Base-by-base conservation (phyloP, 1,140 invertebrate species). In the Andricus grossulariae region DNA sequence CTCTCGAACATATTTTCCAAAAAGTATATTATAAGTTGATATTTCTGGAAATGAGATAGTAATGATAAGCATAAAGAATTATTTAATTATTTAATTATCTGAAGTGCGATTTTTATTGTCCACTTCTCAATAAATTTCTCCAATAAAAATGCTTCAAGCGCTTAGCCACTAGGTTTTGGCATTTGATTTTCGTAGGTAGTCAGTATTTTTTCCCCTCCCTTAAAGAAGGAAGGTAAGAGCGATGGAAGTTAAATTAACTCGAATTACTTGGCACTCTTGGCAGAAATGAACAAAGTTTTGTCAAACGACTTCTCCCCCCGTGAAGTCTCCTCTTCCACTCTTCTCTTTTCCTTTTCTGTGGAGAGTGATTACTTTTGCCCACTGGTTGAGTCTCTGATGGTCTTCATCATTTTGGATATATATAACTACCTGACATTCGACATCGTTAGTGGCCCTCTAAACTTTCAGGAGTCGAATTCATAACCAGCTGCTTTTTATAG, bases 241-340 rank as follows among this genome's bases (percentile, higher is more conserved):
- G 79, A 79, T 75, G 55, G 74, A 81, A 85, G 82, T 85, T 86
- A 85, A 85, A 86, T 85, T 82, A 85, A 86, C 76, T 75, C 80
- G 83, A 78, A 85, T 86, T 82, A 82, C 77, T 74, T 51, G 72
- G 73, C 72, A 74, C 80, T 81, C 77, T 72, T 51, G 72, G 71
- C 72, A 72, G 79, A 79, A 82, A 79, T 79, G 81, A 83, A 81
- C 83, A 84, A 86, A 86, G 82, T 86, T 86, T 82, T 73, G 70
- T 79, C 78, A 80, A 82, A 82, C 83, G 77, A 83, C 75, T 74
- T 82, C 73, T 70, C 71, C 60, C 5, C 50, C 39, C 7, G 21
- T 55, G 32, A 50, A 18, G 55, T 6, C 39, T 45, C 39, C 39
- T 55, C 21, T 12, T 52, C 18, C 15, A 16, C 32, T 13, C 54